phyloP scores from a whole-genome alignment of 2,888 invertebrate genomes.

The Phanerotoma sp. region DNA sequence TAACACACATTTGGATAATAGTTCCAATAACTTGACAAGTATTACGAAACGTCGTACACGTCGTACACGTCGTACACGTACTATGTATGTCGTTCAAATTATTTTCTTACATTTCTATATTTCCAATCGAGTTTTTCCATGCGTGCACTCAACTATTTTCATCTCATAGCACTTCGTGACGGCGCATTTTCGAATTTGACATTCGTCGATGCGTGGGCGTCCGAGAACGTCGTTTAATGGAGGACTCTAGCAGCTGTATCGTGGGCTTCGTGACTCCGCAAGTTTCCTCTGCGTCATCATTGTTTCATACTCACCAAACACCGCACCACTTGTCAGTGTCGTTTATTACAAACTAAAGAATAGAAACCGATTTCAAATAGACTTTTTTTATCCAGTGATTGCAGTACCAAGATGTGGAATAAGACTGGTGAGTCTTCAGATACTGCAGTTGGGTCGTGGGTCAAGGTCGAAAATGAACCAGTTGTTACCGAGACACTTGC shows the following conservation, averaged over 20 bases:
- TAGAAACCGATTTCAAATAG: too few species aligned
- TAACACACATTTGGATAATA: background rate
- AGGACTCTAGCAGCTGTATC: conserved; percentile 41
- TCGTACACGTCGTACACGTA: background rate
- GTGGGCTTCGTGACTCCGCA: conserved; percentile 46
- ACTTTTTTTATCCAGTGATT: too few species aligned
- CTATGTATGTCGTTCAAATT: conserved; percentile 2
- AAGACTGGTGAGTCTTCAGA: conserved; percentile 47
- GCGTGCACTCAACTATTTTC: background rate
- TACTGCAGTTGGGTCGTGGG: conserved; percentile 48
- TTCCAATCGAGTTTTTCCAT: background rate
- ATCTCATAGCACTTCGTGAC: background rate
- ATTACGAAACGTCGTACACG: background rate
- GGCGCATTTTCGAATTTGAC: conserved; percentile 39
- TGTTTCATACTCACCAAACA: background rate
- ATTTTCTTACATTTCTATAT: conserved; percentile 10
- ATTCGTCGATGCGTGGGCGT: conserved; percentile 39
- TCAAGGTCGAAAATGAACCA: conserved; percentile 51
- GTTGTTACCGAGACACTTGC: conserved; percentile 21
- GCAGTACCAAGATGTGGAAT: conserved; percentile 47
- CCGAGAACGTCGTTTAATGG: conserved; percentile 42
- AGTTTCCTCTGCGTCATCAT: conserved; percentile 33
- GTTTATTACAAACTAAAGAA: background rate
- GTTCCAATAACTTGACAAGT: background rate
- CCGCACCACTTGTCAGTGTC: background rate